Evolutionary conservation across 2,113 vertebrate species (phyloP).

Genomic region (Chaetops frenatus): DNA sequence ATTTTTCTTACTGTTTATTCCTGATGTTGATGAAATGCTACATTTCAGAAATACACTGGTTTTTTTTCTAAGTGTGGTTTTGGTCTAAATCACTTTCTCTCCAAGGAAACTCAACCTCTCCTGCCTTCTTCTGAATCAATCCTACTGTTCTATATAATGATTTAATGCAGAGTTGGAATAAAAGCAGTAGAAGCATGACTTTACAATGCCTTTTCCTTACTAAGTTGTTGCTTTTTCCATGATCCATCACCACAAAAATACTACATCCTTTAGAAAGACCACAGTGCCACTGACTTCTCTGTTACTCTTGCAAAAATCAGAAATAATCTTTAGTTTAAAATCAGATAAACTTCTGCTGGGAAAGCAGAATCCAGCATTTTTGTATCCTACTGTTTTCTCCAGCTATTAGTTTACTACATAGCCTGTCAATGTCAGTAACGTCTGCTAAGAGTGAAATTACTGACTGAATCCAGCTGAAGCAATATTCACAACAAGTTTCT

Average conservation of each 20-base stretch:
- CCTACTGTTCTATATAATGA: not conserved
- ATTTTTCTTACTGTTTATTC: not conserved
- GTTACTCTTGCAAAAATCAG: not conserved
- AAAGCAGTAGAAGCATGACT: not conserved
- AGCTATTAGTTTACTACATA: not conserved
- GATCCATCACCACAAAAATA: not conserved
- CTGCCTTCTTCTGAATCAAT: not conserved
- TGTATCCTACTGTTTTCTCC: not conserved
- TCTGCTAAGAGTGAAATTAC: not conserved
- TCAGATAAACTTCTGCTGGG: not conserved
- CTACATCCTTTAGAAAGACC: not conserved
- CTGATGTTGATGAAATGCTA: not conserved
- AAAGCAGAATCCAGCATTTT: not conserved
- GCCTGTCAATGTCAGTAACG: not conserved
- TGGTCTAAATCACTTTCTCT: not conserved
- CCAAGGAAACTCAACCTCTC: not conserved
- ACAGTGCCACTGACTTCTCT: fast-evolving
- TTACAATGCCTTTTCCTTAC: not conserved
- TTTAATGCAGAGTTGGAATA: not conserved
- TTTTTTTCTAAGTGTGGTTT: not conserved
- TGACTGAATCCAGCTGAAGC: not conserved
- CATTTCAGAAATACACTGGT: not conserved
- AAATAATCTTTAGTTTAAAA: not conserved
- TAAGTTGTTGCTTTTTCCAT: not conserved
- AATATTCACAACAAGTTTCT: not conserved